Percentiles rank a stretch among this genome's conserved stretches.
Conservation (phyloP, 2,797 vertebrate species). For the Hemibagrus guttatus region DNA sequence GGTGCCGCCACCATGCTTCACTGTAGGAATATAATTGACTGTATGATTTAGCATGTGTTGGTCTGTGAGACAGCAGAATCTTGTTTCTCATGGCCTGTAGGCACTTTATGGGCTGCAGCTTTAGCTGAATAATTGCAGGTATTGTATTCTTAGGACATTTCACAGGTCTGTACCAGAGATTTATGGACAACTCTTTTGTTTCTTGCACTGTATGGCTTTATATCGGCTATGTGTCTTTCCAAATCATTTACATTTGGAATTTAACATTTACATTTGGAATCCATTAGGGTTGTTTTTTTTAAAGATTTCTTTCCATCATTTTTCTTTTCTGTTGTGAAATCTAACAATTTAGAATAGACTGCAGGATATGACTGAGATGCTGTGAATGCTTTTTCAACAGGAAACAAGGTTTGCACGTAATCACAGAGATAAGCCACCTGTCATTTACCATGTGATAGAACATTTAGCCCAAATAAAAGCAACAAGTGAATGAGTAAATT, state of each 20-base stretch:
- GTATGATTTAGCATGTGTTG: background rate
- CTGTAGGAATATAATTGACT: background rate
- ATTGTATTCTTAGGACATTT: background rate
- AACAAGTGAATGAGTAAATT: background rate
- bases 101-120: background rate
- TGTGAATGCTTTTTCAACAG: too few relatives aligned
- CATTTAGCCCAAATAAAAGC: background rate
- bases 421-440: background rate
- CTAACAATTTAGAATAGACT: too few relatives aligned
- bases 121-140: background rate
- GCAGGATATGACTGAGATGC: background rate
- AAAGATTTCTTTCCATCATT: too few relatives aligned
- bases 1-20: background rate
- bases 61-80: background rate
- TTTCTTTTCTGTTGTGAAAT: background rate
- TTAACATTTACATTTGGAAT: too few relatives aligned
- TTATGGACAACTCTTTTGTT: background rate
- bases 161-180: background rate
- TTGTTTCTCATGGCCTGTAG: background rate
- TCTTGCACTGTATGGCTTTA: background rate
- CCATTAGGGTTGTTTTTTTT: too few relatives aligned
- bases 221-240: background rate
- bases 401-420: background rate
- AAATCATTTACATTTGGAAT: background rate
- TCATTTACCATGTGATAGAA: background rate